These are phyloP conservation scores for Stenotaenia linearis DNA, from an alignment of 2,888 invertebrate species.

Conservation along the genomic window DNA sequence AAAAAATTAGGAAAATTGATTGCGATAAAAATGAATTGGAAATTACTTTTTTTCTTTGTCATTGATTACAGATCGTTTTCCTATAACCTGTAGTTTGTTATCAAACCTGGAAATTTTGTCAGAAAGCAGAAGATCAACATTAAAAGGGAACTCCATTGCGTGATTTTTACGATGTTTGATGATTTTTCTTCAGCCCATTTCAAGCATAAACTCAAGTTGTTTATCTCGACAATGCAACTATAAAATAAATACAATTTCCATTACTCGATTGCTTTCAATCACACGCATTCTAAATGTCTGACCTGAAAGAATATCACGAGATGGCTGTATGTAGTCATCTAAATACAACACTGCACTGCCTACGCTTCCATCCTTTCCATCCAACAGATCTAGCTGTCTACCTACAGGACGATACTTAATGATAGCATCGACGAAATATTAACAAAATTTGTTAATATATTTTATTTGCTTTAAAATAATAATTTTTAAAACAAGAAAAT, in stretches of 20 bases:
- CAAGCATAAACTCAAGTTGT: neutral
- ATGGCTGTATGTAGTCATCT: slow-evolving; percentile 26
- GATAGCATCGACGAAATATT: too few relatives aligned
- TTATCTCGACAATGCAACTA: neutral
- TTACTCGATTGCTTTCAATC: neutral
- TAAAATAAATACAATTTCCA: neutral
- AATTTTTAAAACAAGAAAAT: too few relatives aligned
- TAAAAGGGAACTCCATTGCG: slow-evolving; percentile 31
- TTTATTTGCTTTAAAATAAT: too few relatives aligned
- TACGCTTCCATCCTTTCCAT: neutral
- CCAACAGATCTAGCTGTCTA: neutral
- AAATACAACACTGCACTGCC: neutral
- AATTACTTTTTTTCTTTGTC: neutral
- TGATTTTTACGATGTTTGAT: neutral
- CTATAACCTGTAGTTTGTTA: neutral
- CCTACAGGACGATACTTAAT: neutral
- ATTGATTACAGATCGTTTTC: neutral
- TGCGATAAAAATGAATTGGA: neutral
- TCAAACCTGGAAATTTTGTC: slow-evolving; percentile 27
- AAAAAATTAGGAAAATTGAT: neutral
- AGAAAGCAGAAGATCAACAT: slow-evolving; percentile 15
- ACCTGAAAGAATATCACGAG: neutral
- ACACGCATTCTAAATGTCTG: neutral
- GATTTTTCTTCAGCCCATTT: neutral
- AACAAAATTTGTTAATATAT: too few relatives aligned